A percentile compares a stretch with the other conserved stretches of the same genome.
Evolutionary conservation across 2,113 vertebrate genomes (phyloP).

Genomic region (Paradisaea rubra): DNA sequence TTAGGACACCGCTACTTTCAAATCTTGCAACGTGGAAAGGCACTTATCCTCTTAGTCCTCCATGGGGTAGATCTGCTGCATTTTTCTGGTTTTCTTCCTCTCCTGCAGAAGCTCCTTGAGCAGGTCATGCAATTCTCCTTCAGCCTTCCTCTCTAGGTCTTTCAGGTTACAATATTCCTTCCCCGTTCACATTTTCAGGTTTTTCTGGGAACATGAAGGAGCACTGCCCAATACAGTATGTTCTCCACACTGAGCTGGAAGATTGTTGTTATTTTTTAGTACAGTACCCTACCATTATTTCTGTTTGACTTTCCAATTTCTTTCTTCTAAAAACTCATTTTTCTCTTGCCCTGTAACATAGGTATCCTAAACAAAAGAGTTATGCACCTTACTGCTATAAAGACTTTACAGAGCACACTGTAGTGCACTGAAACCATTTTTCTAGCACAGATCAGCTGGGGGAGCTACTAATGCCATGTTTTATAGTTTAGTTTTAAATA

Average conservation of each 20-base stretch:
- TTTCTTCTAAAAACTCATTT: not conserved
- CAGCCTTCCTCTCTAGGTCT: not conserved
- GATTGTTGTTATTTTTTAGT: not conserved
- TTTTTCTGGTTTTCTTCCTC: not conserved
- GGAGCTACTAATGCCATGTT: not conserved
- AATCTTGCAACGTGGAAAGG: not conserved
- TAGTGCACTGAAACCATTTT: not conserved
- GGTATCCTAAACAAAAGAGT: not conserved
- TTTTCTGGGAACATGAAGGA: not conserved
- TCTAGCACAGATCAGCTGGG: not conserved
- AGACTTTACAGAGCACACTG: not conserved
- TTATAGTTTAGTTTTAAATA: not conserved
- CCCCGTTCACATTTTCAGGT: not conserved
- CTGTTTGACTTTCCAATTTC: not conserved
- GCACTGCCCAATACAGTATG: not conserved
- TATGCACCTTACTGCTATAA: not conserved
- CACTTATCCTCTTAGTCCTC: not conserved
- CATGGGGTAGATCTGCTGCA: not conserved
- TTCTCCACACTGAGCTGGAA: not conserved
- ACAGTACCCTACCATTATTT: not conserved
- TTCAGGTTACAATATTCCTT: not conserved
- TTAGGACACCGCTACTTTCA: not conserved
- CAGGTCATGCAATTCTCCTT: accelerated
- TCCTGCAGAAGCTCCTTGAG: not conserved
- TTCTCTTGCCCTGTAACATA: not conserved